Conservation (phyloP, 2,797 vertebrate species). For the Aulostomus chinensis region DNA sequence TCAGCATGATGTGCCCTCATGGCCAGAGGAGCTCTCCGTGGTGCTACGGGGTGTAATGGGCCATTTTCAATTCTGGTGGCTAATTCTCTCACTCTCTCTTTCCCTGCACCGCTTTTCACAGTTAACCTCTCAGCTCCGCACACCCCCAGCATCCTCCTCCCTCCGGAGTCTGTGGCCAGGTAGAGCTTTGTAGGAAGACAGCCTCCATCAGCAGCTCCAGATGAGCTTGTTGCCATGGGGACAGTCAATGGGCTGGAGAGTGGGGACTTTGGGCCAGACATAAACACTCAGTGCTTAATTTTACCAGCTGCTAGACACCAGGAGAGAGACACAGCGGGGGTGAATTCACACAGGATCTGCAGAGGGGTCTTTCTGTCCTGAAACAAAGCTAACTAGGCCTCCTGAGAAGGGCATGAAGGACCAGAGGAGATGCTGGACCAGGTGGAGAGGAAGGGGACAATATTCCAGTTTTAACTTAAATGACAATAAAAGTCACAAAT, state of each 20-base stretch:
- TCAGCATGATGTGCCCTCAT: slow-evolving; percentile 12
- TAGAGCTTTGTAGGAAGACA: slow-evolving; percentile 70
- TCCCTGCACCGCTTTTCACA: slow-evolving; percentile 38
- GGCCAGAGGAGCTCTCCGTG: slow-evolving; percentile 35
- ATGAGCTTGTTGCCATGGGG: slow-evolving; percentile 86
- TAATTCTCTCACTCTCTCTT: slow-evolving; percentile 38
- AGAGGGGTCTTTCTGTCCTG: slow-evolving; percentile 46
- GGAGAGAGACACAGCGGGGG: slow-evolving; percentile 44
- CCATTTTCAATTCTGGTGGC: slow-evolving; percentile 47
- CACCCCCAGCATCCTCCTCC: slow-evolving; percentile 23
- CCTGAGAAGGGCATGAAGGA: slow-evolving; percentile 19
- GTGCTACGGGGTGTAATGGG: slow-evolving; percentile 39
- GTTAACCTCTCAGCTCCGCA: slow-evolving; percentile 54
- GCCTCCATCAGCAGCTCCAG: slow-evolving; percentile 73
- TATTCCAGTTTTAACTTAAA: background rate
- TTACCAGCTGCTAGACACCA: slow-evolving; percentile 73
- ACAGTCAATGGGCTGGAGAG: slow-evolving; percentile 80
- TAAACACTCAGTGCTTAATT: slow-evolving; percentile 77
- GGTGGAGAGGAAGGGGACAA: slow-evolving; percentile 2
- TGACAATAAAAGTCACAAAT: slow-evolving; percentile 5
- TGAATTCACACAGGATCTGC: slow-evolving; percentile 44
- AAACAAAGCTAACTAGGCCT: slow-evolving; percentile 46
- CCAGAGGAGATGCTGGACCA: slow-evolving; percentile 26
- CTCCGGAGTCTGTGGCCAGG: slow-evolving; percentile 56
- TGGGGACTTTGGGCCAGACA: slow-evolving; percentile 76